phyloP scores from a whole-genome alignment of 1,140 invertebrate species.

The Acyrthosiphon pisum region DNA sequence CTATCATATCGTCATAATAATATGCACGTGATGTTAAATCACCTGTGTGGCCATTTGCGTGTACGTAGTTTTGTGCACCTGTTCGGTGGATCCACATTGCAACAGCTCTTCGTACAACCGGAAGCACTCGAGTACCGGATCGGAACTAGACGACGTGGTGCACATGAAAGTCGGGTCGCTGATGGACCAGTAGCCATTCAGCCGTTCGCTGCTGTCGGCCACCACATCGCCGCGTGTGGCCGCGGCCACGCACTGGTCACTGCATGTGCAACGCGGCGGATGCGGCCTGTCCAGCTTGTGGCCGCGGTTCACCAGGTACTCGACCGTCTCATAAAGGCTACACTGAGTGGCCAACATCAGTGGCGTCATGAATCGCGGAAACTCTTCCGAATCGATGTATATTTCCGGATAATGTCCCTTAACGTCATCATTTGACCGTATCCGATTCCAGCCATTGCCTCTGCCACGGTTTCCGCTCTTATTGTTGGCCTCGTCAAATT shows the following conservation, averaged over 20 bases:
- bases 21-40: background rate
- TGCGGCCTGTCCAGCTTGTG: constrained; percentile 69
- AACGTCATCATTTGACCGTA: background rate
- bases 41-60: constrained; percentile 67
- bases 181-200: constrained; percentile 70
- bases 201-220: constrained; percentile 65
- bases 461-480: constrained; percentile 70
- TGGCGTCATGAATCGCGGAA: constrained; percentile 75
- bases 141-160: constrained; percentile 67
- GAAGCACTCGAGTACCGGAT: constrained; percentile 74
- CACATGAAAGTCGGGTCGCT: constrained; percentile 74
- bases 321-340: constrained; percentile 75
- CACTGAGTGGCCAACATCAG: constrained; percentile 75
- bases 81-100: constrained; percentile 65
- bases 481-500: constrained; percentile 62
- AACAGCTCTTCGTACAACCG: constrained; percentile 68
- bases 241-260: constrained; percentile 65
- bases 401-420: background rate
- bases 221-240: constrained; percentile 62
- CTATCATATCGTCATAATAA: too few relatives aligned
- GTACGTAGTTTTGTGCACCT: constrained; percentile 70
- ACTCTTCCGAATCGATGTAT: constrained; percentile 63
- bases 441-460: background rate
- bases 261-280: constrained; percentile 69
- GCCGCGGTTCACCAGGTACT: constrained; percentile 69